Conservation (phyloP, 2,797 vertebrate species). For the Tiaroga cobitis region DNA sequence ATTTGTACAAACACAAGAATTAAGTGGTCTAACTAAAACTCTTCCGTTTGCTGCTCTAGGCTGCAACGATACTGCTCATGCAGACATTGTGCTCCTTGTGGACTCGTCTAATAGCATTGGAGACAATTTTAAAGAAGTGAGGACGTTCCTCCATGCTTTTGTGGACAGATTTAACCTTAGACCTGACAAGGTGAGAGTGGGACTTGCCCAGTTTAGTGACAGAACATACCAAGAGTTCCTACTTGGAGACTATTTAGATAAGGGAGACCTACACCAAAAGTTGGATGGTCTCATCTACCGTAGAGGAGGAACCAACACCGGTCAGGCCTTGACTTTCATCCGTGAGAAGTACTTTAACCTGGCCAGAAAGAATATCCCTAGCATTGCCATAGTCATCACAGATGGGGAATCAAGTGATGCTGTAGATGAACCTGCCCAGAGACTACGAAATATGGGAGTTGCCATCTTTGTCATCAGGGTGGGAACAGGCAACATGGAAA, state of each 20-base stretch:
- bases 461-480: slow-evolving; percentile 79
- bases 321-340: slow-evolving; percentile 80
- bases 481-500: slow-evolving; percentile 65
- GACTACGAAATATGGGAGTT: slow-evolving; percentile 73
- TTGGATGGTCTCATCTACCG: slow-evolving; percentile 71
- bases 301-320: slow-evolving; percentile 73
- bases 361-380: slow-evolving; percentile 68
- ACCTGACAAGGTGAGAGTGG: slow-evolving; percentile 75
- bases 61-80: slow-evolving; percentile 74
- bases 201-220: slow-evolving; percentile 81
- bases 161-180: slow-evolving; percentile 76
- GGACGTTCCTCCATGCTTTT: slow-evolving; percentile 74
- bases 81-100: slow-evolving; percentile 86
- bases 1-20: neutral
- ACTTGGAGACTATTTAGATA: slow-evolving; percentile 74
- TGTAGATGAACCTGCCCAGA: slow-evolving; percentile 67
- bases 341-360: slow-evolving; percentile 70
- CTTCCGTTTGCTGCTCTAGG: slow-evolving; percentile 64
- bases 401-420: slow-evolving; percentile 78
- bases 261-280: slow-evolving; percentile 69
- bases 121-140: slow-evolving; percentile 76
- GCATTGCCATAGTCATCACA: slow-evolving; percentile 82
- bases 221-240: slow-evolving; percentile 74
- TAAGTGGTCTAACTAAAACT: neutral
- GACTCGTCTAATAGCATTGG: slow-evolving; percentile 81